Percentiles rank a stretch among this genome's conserved stretches.
These are phyloP conservation scores for Odontothrips loti DNA, from an alignment of 2,888 invertebrate species.

Conservation along the genomic window DNA sequence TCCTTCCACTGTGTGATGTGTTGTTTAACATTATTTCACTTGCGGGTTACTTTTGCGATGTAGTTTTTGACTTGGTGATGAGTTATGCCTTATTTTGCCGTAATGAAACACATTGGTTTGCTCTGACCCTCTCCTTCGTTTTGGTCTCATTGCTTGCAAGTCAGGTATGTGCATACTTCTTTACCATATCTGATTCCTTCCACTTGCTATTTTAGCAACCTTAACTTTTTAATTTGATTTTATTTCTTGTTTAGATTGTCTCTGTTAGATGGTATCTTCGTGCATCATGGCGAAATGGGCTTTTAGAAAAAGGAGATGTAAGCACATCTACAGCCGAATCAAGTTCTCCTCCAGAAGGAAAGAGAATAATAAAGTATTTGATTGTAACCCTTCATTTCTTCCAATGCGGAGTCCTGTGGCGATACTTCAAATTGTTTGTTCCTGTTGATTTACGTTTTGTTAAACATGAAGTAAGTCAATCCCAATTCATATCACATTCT, in stretches of 20 bases:
- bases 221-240: constrained; percentile 29
- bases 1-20: constrained; percentile 85
- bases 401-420: constrained; percentile 69
- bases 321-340: constrained; percentile 30
- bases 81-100: constrained; percentile 75
- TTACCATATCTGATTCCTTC: not conserved
- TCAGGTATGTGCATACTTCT: constrained; percentile 52
- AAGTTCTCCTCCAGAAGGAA: constrained; percentile 33
- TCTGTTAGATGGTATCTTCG: constrained; percentile 72
- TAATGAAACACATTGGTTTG: constrained; percentile 60
- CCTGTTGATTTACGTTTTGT: constrained; percentile 77
- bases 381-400: constrained; percentile 55
- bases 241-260: constrained; percentile 51
- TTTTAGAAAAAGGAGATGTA: constrained; percentile 38
- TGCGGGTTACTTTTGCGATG: constrained; percentile 85
- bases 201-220: too few relatives aligned
- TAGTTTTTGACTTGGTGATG: constrained; percentile 82
- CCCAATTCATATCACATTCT: not conserved
- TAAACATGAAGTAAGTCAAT: constrained; percentile 66
- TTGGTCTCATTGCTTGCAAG: constrained; percentile 69
- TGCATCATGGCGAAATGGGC: constrained; percentile 34
- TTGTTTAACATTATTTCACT: constrained; percentile 86
- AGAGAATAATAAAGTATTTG: constrained; percentile 36
- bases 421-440: constrained; percentile 79
- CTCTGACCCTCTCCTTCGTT: constrained; percentile 65